These are phyloP conservation scores for Phyllostomus hastatus DNA, from an alignment of 2,113 vertebrate species.

Conservation along the genomic window DNA sequence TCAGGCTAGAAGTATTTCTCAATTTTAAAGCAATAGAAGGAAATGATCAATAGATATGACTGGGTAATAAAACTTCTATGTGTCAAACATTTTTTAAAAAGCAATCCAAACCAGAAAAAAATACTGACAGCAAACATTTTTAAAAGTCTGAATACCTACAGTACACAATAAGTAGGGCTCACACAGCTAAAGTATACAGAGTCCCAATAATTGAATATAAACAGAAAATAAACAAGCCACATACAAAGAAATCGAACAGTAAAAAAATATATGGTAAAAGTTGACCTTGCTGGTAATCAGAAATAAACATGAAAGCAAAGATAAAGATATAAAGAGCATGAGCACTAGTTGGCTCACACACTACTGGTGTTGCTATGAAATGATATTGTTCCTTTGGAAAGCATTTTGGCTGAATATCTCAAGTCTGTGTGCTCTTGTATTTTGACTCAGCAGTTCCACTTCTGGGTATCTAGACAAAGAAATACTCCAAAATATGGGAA, in stretches of 20 bases:
- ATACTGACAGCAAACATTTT: neutral
- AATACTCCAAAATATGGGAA: constrained; percentile 28
- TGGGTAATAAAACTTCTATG: neutral
- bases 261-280: neutral
- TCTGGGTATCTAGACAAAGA: constrained; percentile 59
- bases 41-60: neutral
- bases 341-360: neutral
- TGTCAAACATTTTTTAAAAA: neutral
- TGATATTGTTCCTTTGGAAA: neutral
- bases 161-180: neutral
- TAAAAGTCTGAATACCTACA: constrained; percentile 3
- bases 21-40: neutral
- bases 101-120: neutral
- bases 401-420: neutral
- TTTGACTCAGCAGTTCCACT: constrained; percentile 27
- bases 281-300: neutral
- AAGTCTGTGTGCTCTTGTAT: neutral
- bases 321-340: neutral
- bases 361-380: neutral
- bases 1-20: constrained; percentile 21
- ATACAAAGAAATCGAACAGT: neutral
- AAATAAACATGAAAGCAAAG: neutral
- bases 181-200: neutral
- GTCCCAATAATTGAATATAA: neutral
- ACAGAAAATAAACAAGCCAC: neutral